These are phyloP conservation scores for Amaurobius ferox DNA, from an alignment of 2,888 invertebrate species.

Conservation along the genomic window DNA sequence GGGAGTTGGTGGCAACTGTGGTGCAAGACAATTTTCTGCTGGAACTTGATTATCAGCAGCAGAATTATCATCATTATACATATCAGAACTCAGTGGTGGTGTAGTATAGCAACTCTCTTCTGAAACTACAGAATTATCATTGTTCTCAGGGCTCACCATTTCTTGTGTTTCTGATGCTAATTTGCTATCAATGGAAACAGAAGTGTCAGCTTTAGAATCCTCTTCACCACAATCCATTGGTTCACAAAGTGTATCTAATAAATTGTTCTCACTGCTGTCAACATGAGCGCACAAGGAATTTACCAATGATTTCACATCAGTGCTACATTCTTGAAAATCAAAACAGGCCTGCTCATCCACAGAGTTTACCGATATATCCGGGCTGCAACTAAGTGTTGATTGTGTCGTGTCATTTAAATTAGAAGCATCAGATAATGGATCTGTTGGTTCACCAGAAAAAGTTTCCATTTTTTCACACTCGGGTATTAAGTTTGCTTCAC, in stretches of 20 bases:
- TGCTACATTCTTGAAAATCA: conserved; percentile 39
- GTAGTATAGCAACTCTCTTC: neutral
- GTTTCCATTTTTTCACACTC: neutral
- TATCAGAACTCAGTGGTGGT: neutral
- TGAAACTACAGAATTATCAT: neutral
- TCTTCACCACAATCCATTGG: neutral
- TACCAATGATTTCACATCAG: conserved; percentile 48
- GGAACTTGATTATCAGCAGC: conserved; percentile 19
- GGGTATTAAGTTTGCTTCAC: neutral
- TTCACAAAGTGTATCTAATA: neutral
- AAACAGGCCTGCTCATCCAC: conserved; percentile 17
- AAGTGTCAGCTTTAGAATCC: neutral
- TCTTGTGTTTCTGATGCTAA: neutral
- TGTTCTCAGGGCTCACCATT: neutral
- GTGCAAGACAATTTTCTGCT: conserved; percentile 21
- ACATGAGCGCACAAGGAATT: conserved; percentile 56
- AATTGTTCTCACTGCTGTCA: conserved; percentile 4
- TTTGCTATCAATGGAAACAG: neutral
- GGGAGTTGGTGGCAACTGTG: conserved; percentile 66
- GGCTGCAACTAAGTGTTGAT: neutral
- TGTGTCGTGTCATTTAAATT: neutral
- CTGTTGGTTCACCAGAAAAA: neutral
- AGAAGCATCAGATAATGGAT: neutral
- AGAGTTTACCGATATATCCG: neutral
- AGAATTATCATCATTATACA: conserved; percentile 10